A percentile compares a stretch with the other conserved stretches of the same genome.
Conservation (phyloP, 2,113 vertebrate genomes). For the Andinoacara biseriatus region DNA sequence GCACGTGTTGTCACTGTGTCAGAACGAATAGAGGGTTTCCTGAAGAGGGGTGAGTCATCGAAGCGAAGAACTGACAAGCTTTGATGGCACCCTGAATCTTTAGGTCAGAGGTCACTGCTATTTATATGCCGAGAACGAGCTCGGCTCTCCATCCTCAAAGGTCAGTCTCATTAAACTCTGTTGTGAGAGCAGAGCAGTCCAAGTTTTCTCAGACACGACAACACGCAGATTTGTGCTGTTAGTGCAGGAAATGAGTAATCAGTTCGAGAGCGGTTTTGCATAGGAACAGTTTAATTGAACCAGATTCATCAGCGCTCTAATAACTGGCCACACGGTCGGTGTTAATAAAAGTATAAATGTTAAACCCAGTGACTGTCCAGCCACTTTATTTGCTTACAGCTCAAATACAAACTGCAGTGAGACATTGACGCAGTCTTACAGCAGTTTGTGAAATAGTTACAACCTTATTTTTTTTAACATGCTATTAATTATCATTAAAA, state of each 20-base stretch:
- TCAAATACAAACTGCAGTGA: too few species aligned
- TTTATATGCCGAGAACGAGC: conserved; percentile 54
- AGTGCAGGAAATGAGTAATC: background rate
- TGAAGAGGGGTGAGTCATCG: conserved; percentile 64
- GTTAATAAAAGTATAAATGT: background rate
- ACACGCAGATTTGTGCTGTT: background rate
- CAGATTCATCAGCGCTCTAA: background rate
- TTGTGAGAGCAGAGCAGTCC: background rate
- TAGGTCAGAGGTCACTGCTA: conserved; percentile 49
- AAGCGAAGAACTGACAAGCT: conserved; percentile 38
- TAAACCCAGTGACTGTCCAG: background rate
- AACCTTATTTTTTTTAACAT: too few species aligned
- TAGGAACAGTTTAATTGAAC: conserved; percentile 1
- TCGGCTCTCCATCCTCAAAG: conserved; percentile 55
- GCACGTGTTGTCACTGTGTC: conserved; percentile 65
- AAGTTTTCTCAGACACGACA: background rate
- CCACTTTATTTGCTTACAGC: background rate
- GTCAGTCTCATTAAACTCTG: conserved; percentile 71
- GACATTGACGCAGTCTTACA: too few species aligned
- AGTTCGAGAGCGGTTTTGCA: background rate
- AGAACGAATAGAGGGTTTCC: conserved; percentile 46
- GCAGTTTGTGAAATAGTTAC: too few species aligned
- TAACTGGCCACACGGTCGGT: background rate
- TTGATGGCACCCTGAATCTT: conserved; percentile 50
- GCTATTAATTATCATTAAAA: too few species aligned